phyloP scores from a whole-genome alignment of 2,113 vertebrate species.

The Rhinoderma darwinii region DNA sequence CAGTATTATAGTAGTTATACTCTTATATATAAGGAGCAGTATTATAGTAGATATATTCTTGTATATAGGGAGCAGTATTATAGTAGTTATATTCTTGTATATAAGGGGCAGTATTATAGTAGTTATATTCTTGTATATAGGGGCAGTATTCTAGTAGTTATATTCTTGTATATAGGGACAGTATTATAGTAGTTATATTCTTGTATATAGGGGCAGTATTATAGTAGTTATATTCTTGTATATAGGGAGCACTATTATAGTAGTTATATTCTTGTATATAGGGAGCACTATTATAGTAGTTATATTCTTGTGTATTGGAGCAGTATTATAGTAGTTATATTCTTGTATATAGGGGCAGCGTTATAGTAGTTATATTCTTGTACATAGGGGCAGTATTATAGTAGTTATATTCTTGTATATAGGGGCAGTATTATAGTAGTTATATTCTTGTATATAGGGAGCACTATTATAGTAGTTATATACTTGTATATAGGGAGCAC shows the following conservation, averaged over 20 bases:
- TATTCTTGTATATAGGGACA: background rate
- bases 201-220: background rate
- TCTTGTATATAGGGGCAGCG: too few relatives aligned
- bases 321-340: too few relatives aligned
- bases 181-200: constrained; percentile 21
- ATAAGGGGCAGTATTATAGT: too few relatives aligned
- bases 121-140: constrained; percentile 4
- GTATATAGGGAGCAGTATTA: constrained; percentile 1
- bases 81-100: background rate
- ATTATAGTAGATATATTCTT: constrained; percentile 3
- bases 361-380: too few relatives aligned
- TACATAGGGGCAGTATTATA: too few relatives aligned
- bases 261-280: too few relatives aligned
- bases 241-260: too few relatives aligned
- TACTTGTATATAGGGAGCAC: too few relatives aligned
- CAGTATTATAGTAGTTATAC: background rate
- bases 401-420: too few relatives aligned
- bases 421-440: constrained; percentile 1
- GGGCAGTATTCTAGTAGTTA: background rate
- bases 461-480: background rate
- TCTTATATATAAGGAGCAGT: background rate
- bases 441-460: background rate
- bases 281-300: too few relatives aligned
- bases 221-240: too few relatives aligned
- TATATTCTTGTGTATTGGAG: too few relatives aligned